Base-by-base conservation (phyloP, 37 sponge, comb jelly and placozoan species). In the Crambe crambe region DNA sequence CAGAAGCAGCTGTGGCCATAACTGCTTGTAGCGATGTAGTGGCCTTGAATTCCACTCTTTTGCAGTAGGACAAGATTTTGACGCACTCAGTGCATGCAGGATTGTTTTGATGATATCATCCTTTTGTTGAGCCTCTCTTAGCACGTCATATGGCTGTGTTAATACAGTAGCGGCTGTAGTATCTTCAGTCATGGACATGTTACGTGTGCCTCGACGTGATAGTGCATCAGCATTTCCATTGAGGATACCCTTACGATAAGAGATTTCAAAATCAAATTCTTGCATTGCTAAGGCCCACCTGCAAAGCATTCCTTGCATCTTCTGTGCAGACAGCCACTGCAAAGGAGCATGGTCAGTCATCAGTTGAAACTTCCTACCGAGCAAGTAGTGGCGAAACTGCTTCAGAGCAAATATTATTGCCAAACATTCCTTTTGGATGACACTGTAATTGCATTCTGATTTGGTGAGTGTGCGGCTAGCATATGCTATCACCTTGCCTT, bases 191-290 rank as follows among this genome's bases (percentile, higher is more conserved):
- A 59, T 10, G 4, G 61, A n/a, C 61, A 59, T 2, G 3, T n/a
- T 59, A 2, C n/a, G n/a, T n/a, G n/a, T n/a, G n/a, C n/a, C n/a
- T n/a, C n/a, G n/a, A 44, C 44, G 82, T 32, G 73, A 88, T 22
- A 88, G 65, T 56, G 83, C 78, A 81, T 88, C 89, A 35, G 89
- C 83, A 71, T 83, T 89, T 5, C 34, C 56, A 47, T 89, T 82
- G 34, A 22, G 22, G 30, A 56, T 40, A 3, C 78, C 78, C 29
- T 76, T 75, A 15, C 73, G 64, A 56, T 88, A 82, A 59, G 40
- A 73, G 41, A 81, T 81, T 40, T 34, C 27, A 44, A 80, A 86
- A 32, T 79, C 80, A 72, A 72, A 86, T 42, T 86, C 86, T 58
- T 86, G 86, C 71, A 79, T 31, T 23, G 67, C 75, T 18, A 86